Percentiles rank a stretch among this genome's conserved stretches.
Conservation (phyloP, 2,113 vertebrate species). For the Galemys pyrenaicus region DNA sequence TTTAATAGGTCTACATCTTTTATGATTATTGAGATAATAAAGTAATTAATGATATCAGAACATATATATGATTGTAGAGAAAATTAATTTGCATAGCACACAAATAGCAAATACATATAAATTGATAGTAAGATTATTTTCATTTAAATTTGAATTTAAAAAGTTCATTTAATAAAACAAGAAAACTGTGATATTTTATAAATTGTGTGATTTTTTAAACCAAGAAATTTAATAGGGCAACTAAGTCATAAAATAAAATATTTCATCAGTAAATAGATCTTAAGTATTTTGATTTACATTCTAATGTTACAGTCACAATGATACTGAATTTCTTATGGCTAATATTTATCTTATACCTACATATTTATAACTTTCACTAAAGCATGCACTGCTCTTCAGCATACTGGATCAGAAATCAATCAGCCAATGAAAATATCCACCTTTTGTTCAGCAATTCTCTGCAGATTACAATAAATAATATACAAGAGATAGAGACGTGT, state of each 20-base stretch:
- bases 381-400: not conserved
- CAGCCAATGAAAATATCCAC: not conserved
- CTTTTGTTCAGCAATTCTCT: not conserved
- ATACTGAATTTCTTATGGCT: not conserved
- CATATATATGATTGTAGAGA: not conserved
- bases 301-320: not conserved
- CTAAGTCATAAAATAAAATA: not conserved
- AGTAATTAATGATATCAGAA: not conserved
- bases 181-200: too few relatives aligned
- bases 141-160: too few relatives aligned
- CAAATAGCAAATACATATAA: too few relatives aligned
- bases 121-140: too few relatives aligned
- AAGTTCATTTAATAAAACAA: too few relatives aligned
- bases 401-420: not conserved
- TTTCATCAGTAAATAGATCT: not conserved
- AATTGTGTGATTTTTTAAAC: too few relatives aligned
- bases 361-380: not conserved
- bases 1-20: not conserved
- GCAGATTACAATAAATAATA: not conserved
- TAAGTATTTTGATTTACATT: not conserved
- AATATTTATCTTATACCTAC: not conserved
- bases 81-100: too few relatives aligned
- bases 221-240: too few relatives aligned
- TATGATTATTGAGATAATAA: not conserved
- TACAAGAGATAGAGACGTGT: rapidly evolving